phyloP scores from a whole-genome alignment of 1,140 invertebrate genomes.

The Augochlora pura region DNA sequence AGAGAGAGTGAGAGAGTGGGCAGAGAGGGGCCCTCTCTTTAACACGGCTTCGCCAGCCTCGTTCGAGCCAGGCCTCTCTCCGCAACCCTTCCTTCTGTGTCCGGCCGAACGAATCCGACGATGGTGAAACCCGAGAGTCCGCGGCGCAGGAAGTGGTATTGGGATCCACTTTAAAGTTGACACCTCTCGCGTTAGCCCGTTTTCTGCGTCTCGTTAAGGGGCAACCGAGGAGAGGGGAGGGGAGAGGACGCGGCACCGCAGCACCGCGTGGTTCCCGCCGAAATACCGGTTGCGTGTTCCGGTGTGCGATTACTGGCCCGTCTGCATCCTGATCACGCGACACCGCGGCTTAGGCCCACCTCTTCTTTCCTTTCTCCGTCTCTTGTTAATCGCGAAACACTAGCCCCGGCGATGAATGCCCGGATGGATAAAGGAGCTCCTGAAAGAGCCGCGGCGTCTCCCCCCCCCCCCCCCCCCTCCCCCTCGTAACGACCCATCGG shows the following conservation, averaged over 20 bases:
- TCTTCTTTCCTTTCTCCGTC: conserved; percentile 26
- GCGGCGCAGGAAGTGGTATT: conserved; percentile 43
- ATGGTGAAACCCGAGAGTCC: conserved; percentile 36
- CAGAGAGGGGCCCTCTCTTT: conserved; percentile 5
- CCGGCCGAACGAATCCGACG: not conserved
- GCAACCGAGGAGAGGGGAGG: fast-evolving
- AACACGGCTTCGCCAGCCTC: not conserved
- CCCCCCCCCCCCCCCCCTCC: too few species aligned
- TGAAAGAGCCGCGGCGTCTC: not conserved
- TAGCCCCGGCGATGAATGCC: conserved; percentile 11
- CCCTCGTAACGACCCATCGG: not conserved
- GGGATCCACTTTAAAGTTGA: conserved; percentile 53
- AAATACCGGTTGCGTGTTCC: conserved; percentile 52
- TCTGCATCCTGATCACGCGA: conserved; percentile 51
- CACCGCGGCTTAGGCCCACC: conserved; percentile 15
- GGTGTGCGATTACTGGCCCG: conserved; percentile 47
- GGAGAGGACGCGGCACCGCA: too few species aligned
- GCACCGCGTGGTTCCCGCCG: conserved; percentile 7
- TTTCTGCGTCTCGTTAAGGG: conserved; percentile 37
- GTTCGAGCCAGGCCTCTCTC: not conserved
- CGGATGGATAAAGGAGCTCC: conserved; percentile 4
- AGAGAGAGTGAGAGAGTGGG: too few species aligned
- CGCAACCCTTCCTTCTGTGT: not conserved
- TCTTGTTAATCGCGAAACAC: conserved; percentile 29
- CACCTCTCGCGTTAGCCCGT: conserved; percentile 40